Base-by-base conservation (phyloP, 2,888 invertebrate genomes). In the Podotricha telesiphe region DNA sequence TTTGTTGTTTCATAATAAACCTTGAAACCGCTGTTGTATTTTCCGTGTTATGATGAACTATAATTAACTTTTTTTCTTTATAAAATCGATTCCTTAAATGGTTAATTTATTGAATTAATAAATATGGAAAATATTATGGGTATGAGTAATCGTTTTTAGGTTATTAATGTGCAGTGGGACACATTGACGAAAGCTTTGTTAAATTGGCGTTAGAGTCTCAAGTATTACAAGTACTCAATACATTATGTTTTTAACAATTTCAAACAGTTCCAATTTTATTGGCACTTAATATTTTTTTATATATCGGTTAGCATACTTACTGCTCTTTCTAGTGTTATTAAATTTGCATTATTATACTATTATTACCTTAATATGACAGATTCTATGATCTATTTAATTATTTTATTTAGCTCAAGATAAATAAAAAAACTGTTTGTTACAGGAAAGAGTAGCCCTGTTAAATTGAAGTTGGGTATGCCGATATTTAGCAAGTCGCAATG, bases 401-500 rank as follows among this genome's bases (percentile, higher is more conserved):
- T 28, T 28, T 28, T 28, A 28, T 28, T 28, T 28, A 28, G 2
- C 6, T 28, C 4, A 37, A 42, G 13, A 13, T 42, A 59, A 28
- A 58, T 40, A 47, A 56, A 40, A 51, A 13, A 63, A 55, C 62
- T 64, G 69, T 63, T 71, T 65, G 28, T 76, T 79, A n/a, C 82
- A 93, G 93, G 89, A 69, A 82, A 77, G 48, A 88, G 85, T 75
- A 95, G 95, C 72, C 93, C 94, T 4, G 89, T 95, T 0, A 96
- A 96, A 77, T 81, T 95, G 71, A 96, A 96, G 81, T 90, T 96
- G 0, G 88, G 89, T 1, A 78, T 96, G 19, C 95, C 95, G 0
- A 84, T 94, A 22, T 94, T 93, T 53, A 85, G 93, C 67, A 93
- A 92, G 59, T 78, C 84, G 0, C 85, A 94, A 11, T 96, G 96